A percentile compares a stretch with the other conserved stretches of the same genome.
Evolutionary conservation across 2,797 vertebrate genomes (phyloP).

Genomic region (Argya squamiceps): DNA sequence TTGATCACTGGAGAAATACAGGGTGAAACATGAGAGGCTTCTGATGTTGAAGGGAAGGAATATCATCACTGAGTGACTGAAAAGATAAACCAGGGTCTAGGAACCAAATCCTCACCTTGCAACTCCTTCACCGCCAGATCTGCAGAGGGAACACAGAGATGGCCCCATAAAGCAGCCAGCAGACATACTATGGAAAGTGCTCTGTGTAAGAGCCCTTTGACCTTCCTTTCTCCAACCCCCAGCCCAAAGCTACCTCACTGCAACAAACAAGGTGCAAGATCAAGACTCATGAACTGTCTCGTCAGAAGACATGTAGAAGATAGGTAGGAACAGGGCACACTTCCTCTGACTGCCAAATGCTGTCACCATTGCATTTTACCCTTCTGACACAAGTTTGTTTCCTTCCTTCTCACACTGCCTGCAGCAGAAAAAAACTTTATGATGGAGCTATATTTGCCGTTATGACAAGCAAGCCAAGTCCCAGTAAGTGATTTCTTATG

Average conservation of each 20-base stretch:
- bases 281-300: not conserved
- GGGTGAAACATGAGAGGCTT: not conserved
- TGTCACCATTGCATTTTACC: not conserved
- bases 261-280: not conserved
- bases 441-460: not conserved
- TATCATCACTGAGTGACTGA: not conserved
- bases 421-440: not conserved
- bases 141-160: slow-evolving; percentile 43
- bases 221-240: not conserved
- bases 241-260: not conserved
- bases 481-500: not conserved
- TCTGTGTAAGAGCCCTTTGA: not conserved
- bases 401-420: not conserved
- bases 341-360: not conserved
- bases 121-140: slow-evolving; percentile 58
- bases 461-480: not conserved
- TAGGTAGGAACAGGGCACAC: not conserved
- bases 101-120: slow-evolving; percentile 55
- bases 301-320: not conserved
- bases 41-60: not conserved
- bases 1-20: not conserved
- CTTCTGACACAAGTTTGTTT: not conserved
- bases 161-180: not conserved
- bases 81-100: not conserved
- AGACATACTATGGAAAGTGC: not conserved